Base-by-base conservation (phyloP, 2,113 vertebrate genomes). In the Passer domesticus region DNA sequence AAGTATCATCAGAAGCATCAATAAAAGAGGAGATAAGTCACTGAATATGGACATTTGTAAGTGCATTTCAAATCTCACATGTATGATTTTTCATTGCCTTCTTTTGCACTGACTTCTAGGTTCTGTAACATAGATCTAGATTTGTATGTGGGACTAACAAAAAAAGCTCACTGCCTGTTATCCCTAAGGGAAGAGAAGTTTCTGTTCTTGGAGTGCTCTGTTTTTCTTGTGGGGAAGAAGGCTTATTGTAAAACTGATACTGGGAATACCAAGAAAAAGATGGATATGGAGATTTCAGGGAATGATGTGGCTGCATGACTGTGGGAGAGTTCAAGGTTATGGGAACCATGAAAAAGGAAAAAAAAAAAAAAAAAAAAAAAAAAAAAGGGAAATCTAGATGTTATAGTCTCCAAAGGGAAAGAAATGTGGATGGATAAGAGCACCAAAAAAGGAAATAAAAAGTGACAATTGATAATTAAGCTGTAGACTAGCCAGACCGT, bases 271-370 rank as follows among this genome's bases (percentile, higher is more conserved):
- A 73, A 67, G 37, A 83, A 53, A 52, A 91, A 59, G 4, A 28
- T 3, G 30, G 16, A 47, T 43, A 9, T 5, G 43, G 21, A 37
- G 7, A 50, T 84, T 77, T 43, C 10, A 70, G 47, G 23, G 39
- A 87, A 83, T 35, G 2, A 58, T 9, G 19, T 70, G 4, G 10
- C 12, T 82, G 58, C 16, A 10, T 35, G 19, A 80, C 41, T 30
- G 11, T 11, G 9, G 9, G 9, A 55, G 8, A 46, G 1, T 8
- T 60, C 0, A 2, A 68, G 24, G 16, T 43, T 70, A 30, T 21
- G 35, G 19, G 9, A 88, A 80, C 4, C 2, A 44, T 18, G 39
- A 27, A 27, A 19, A 37, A 60, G 13, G 0, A 3, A 68, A 43
- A 20, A 25, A n/a, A n/a, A n/a, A 53, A 23, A n/a, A 56, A 53